Evolutionary conservation across 2,797 vertebrate species (phyloP).

Genomic region (Uromys caudimaculatus): DNA sequence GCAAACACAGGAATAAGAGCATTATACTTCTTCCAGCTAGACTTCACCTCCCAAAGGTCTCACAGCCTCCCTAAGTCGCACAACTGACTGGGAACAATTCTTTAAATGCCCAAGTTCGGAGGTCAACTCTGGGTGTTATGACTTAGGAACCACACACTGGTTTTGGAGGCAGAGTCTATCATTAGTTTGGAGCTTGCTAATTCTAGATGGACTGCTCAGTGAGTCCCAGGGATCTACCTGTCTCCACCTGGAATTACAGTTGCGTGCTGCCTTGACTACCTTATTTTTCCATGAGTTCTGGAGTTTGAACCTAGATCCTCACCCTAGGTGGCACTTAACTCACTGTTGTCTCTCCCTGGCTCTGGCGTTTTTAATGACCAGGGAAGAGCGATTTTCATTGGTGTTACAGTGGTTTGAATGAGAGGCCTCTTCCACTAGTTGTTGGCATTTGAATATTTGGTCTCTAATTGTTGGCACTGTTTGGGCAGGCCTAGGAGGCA

Average conservation of each 20-base stretch:
- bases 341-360: not conserved
- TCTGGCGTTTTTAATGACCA: not conserved
- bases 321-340: not conserved
- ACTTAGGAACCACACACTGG: not conserved
- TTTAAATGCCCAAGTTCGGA: not conserved
- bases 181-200: not conserved
- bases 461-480: not conserved
- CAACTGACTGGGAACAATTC: not conserved
- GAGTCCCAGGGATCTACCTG: not conserved
- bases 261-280: rapidly evolving
- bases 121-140: not conserved
- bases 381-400: conserved; percentile 7
- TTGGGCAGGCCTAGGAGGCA: not conserved
- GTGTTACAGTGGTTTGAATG: not conserved
- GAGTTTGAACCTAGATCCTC: not conserved
- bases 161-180: not conserved
- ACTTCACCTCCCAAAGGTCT: not conserved
- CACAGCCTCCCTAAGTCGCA: not conserved
- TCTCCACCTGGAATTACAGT: not conserved
- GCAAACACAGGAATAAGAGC: no score
- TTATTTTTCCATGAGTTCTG: not conserved
- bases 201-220: not conserved
- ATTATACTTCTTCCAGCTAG: not conserved
- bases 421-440: not conserved
- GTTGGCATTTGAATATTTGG: not conserved